Base-by-base conservation (phyloP, 2,113 vertebrate genomes). In the Hirundichthys speculiger region DNA sequence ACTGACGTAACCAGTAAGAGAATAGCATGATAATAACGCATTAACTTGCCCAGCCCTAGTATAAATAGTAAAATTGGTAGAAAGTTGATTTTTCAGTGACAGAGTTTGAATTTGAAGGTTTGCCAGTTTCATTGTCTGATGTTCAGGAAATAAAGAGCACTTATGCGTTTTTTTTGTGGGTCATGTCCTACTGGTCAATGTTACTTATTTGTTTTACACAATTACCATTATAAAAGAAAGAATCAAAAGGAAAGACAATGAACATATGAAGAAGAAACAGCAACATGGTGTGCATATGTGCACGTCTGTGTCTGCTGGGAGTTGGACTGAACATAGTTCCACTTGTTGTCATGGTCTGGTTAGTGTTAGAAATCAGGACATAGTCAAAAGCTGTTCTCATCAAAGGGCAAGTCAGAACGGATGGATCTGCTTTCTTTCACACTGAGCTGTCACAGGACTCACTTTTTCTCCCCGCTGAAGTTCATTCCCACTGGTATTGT, bases 371-470 rank as follows among this genome's bases (percentile, higher is more conserved):
- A 64, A 62, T 69, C 21, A 55, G 72, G 62, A 73, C 48, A 38
- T 13, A 56, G 63, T 69, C 58, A 70, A 34, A 77, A 53, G 59
- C 51, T 64, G 56, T 63, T 77, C 69, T 80, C 64, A 52, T 83
- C 76, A 80, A 79, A 87, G 67, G 64, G n/a, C 65, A 46, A 82
- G 75, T 70, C 68, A 42, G 52, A 45, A 43, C 55, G 69, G 75
- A 78, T 34, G 73, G 78, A 47, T 81, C 88, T 91, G 89, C 61
- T 88, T 86, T 84, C 46, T 55, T 11, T 89, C 88, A 80, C 54
- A 2, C 57, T 25, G 39, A 79, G 47, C 78, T 69, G 73, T 72
- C 75, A 66, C 56, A 40, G 13, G 74, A 72, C 58, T 55, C 40
- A 15, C 16, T 53, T 60, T 73, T 48, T 38, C n/a, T n/a, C n/a